A percentile compares a stretch with the other conserved stretches of the same genome.
Conservation (phyloP, 2,888 invertebrate species). For the Magallana nippona region DNA sequence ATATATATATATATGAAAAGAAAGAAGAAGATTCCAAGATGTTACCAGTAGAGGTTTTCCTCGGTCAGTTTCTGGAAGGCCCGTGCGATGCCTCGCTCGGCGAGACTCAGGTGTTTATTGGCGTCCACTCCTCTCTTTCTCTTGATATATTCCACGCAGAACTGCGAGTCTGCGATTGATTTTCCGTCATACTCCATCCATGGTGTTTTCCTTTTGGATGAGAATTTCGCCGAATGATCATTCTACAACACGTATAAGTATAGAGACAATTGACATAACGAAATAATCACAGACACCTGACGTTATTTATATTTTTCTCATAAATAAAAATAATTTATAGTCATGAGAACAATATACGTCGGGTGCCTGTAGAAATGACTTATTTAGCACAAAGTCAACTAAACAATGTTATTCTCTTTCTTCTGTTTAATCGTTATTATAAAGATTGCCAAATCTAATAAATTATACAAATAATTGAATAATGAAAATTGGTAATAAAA, state of each 20-base stretch:
- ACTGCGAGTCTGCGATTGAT: slow-evolving; percentile 78
- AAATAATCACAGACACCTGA: too few species aligned
- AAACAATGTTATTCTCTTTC: too few species aligned
- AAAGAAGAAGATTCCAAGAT: not conserved
- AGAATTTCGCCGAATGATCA: slow-evolving; percentile 73
- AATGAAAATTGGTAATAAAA: too few species aligned
- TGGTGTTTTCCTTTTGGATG: slow-evolving; percentile 78
- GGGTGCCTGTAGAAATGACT: too few species aligned
- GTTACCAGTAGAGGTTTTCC: slow-evolving; percentile 79
- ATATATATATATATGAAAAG: too few species aligned
- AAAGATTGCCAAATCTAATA: too few species aligned
- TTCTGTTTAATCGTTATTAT: too few species aligned
- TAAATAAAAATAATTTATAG: too few species aligned
- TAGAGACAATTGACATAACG: not conserved
- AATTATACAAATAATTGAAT: too few species aligned
- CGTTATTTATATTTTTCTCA: too few species aligned
- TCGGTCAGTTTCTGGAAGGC: slow-evolving; percentile 78
- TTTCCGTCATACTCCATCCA: slow-evolving; percentile 79
- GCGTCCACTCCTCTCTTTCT: slow-evolving; percentile 71
- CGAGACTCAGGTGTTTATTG: slow-evolving; percentile 67
- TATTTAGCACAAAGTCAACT: too few species aligned
- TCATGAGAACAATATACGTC: too few species aligned
- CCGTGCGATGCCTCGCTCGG: slow-evolving; percentile 73
- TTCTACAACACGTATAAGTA: slow-evolving; percentile 61
- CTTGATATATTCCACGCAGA: slow-evolving; percentile 78